Percentiles rank a stretch among this genome's conserved stretches.
These are phyloP conservation scores for Neoniphon sammara DNA, from an alignment of 2,797 vertebrate genomes.

Conservation along the genomic window DNA sequence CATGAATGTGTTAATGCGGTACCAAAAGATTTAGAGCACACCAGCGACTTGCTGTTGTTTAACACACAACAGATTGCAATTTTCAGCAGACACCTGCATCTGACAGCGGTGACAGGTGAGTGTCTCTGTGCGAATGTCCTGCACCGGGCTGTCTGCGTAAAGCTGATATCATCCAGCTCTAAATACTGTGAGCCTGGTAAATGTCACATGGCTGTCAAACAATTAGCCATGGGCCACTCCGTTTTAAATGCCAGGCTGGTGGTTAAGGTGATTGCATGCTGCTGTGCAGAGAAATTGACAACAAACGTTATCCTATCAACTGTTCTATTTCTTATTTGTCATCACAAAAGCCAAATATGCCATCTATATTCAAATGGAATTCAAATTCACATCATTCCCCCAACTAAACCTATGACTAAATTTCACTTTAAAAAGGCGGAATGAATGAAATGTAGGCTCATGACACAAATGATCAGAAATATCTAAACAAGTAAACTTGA, in stretches of 20 bases:
- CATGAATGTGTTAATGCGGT: constrained; percentile 26
- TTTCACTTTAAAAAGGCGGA: no score
- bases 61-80: constrained; percentile 43
- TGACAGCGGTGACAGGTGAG: constrained; percentile 59
- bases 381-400: no score
- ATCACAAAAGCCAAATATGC: no score
- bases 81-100: constrained; percentile 56
- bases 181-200: constrained; percentile 18
- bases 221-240: constrained; percentile 21
- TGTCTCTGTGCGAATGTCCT: not conserved
- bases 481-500: no score
- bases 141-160: constrained; percentile 29
- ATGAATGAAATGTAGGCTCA: no score
- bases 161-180: constrained; percentile 22
- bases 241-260: constrained; percentile 14
- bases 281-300: not conserved
- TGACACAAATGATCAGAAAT: no score
- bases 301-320: no score
- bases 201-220: constrained; percentile 54
- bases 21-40: constrained; percentile 1
- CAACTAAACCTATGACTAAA: no score
- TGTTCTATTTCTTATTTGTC: no score
- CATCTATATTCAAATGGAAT: no score
- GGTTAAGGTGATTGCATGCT: not conserved
- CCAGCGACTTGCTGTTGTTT: constrained; percentile 46